Evolutionary conservation across 2,113 vertebrate species (phyloP).

Genomic region (Coregonus clupeaformis): DNA sequence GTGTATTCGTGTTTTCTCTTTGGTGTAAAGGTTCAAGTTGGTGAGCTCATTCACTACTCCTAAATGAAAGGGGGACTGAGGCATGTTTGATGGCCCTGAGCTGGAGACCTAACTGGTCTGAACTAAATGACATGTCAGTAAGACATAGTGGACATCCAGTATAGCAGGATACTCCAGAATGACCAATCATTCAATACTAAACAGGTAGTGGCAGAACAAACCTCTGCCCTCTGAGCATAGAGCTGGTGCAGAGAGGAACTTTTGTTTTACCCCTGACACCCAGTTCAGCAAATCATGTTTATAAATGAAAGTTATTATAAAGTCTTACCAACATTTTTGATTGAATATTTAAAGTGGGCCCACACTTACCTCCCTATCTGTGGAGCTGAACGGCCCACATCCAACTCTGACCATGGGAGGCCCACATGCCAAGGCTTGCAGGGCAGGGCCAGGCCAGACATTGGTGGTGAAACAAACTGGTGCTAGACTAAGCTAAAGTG

Average conservation of each 20-base stretch:
- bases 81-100: neutral
- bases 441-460: slow-evolving; percentile 14
- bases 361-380: no score
- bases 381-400: neutral
- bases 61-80: slow-evolving; percentile 39
- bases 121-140: slow-evolving; percentile 20
- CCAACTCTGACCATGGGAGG: slow-evolving; percentile 33
- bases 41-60: slow-evolving; percentile 25
- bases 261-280: no score
- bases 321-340: no score
- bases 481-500: slow-evolving; percentile 39
- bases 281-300: no score
- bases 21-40: neutral
- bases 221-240: no score
- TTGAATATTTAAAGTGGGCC: no score
- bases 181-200: no score
- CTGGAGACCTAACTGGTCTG: slow-evolving; percentile 36
- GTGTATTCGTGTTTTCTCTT: neutral
- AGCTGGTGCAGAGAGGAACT: no score
- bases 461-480: slow-evolving; percentile 42
- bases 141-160: neutral
- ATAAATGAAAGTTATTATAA: no score
- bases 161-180: no score
- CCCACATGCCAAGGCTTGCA: slow-evolving; percentile 21
- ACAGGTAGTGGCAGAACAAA: no score